phyloP scores from a whole-genome alignment of 2,888 invertebrate species.

The Hydroisotoma schaefferi region DNA sequence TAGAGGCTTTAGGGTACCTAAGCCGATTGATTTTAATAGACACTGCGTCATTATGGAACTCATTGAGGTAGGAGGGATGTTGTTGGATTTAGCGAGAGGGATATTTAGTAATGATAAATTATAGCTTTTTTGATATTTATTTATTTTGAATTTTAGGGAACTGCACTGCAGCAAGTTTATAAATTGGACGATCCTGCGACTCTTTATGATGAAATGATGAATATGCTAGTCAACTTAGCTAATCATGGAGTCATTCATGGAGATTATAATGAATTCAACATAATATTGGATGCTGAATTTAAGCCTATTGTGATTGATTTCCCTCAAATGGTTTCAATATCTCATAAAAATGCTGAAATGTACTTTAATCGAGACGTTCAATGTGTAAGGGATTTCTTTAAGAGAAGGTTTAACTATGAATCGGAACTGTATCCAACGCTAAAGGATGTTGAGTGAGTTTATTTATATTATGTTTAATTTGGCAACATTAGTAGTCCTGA shows the following conservation, averaged over 20 bases:
- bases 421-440: slow-evolving; percentile 76
- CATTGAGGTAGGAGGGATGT: slow-evolving; percentile 58
- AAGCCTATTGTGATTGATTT: slow-evolving; percentile 92
- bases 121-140: not conserved
- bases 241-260: slow-evolving; percentile 96
- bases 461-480: too few relatives aligned
- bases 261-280: slow-evolving; percentile 98
- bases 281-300: slow-evolving; percentile 77
- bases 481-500: too few relatives aligned
- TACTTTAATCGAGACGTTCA: slow-evolving; percentile 92
- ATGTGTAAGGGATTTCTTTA: slow-evolving; percentile 87
- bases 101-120: not conserved
- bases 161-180: slow-evolving; percentile 56
- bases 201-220: slow-evolving; percentile 91
- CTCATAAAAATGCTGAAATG: slow-evolving; percentile 85
- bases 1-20: slow-evolving; percentile 88
- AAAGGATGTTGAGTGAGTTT: slow-evolving; percentile 60
- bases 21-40: slow-evolving; percentile 85
- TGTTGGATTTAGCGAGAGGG: not conserved
- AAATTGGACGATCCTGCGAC: slow-evolving; percentile 66
- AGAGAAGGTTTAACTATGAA: slow-evolving; percentile 81
- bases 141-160: slow-evolving; percentile 23
- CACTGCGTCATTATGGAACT: slow-evolving; percentile 97
- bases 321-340: slow-evolving; percentile 97
- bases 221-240: slow-evolving; percentile 81